phyloP scores from a whole-genome alignment of 2,888 invertebrate genomes.

The Synanthedon myopaeformis region DNA sequence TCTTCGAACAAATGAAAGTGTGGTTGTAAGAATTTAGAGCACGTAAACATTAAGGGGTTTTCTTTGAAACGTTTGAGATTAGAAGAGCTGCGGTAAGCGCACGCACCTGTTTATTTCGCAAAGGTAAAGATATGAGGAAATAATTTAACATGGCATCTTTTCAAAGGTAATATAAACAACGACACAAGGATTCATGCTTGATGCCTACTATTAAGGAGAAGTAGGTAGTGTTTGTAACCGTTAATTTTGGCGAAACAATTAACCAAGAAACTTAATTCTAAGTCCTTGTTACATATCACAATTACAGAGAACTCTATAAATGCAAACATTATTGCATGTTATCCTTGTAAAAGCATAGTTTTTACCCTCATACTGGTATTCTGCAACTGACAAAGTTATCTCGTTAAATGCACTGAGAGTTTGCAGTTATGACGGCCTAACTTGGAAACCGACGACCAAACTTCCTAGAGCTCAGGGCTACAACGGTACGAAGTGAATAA shows the following conservation, averaged over 20 bases:
- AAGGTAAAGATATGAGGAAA: background rate
- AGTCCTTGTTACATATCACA: no score
- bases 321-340: background rate
- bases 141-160: background rate
- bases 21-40: background rate
- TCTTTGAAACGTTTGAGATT: background rate
- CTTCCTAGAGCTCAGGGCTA: conserved; percentile 15
- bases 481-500: conserved; percentile 2
- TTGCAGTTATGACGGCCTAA: conserved; percentile 33
- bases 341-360: conserved; percentile 10
- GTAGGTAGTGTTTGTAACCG: no score
- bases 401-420: conserved; percentile 57
- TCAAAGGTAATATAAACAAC: no score
- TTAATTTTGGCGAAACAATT: no score
- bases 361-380: conserved; percentile 22
- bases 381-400: conserved; percentile 45
- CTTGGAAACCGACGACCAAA: conserved; percentile 23
- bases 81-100: background rate
- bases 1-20: background rate
- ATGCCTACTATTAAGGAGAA: no score
- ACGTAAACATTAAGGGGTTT: background rate
- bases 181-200: no score
- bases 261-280: no score
- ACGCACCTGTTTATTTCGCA: background rate
- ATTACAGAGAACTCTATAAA: no score